These are phyloP conservation scores for Chlamydotis undulata DNA, from an alignment of 2,113 vertebrate genomes.

Conservation along the genomic window DNA sequence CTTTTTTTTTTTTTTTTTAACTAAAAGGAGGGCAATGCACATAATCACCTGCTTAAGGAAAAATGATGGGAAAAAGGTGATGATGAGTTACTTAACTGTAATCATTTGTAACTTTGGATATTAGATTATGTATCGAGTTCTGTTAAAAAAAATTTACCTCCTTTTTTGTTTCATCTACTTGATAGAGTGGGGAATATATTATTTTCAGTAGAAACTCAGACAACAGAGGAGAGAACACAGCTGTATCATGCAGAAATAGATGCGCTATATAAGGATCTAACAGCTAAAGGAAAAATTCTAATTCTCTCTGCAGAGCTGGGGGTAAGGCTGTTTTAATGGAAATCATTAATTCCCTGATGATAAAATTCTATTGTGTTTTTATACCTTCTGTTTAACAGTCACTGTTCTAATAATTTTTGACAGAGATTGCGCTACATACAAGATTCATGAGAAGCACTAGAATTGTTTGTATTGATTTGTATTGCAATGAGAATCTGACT, in stretches of 20 bases:
- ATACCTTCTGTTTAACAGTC: neutral
- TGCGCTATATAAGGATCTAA: slow-evolving; percentile 94
- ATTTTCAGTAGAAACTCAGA: slow-evolving; percentile 97
- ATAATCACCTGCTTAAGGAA: neutral
- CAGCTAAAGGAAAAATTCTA: slow-evolving; percentile 90
- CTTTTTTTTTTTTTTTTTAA: neutral
- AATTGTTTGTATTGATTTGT: neutral
- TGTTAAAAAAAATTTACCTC: neutral
- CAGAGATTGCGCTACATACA: neutral
- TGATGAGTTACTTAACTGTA: neutral
- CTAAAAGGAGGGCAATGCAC: neutral
- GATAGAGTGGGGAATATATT: slow-evolving; percentile 93
- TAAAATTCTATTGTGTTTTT: neutral
- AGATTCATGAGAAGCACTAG: neutral
- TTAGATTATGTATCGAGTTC: neutral
- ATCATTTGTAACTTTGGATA: neutral
- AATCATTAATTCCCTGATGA: neutral
- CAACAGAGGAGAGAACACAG: slow-evolving; percentile 94
- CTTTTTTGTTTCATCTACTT: neutral
- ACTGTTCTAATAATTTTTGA: neutral
- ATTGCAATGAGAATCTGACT: neutral
- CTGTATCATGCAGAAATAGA: slow-evolving; percentile 97
- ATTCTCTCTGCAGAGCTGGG: slow-evolving; percentile 92
- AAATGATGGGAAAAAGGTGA: neutral
- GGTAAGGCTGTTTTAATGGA: slow-evolving; percentile 71